Percentiles rank a stretch among this genome's conserved stretches.
Conservation (phyloP, 2,113 vertebrate genomes). For the Monarcha castaneiventris region DNA sequence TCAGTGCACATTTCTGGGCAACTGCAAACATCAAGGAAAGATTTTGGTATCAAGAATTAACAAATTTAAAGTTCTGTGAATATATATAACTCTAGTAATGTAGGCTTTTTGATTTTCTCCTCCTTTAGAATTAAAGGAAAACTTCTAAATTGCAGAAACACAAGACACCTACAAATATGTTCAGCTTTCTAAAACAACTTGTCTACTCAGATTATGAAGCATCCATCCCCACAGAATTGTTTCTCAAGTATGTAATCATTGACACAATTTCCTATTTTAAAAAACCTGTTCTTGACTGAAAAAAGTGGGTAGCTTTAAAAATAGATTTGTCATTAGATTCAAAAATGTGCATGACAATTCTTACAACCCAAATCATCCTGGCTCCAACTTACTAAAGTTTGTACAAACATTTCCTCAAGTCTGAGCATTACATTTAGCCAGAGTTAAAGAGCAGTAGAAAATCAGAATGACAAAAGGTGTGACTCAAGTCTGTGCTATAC, state of each 20-base stretch:
- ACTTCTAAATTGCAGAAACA: background rate
- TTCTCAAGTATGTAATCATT: background rate
- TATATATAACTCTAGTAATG: background rate
- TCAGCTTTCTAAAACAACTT: background rate
- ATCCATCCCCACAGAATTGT: background rate
- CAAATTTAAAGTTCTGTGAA: background rate
- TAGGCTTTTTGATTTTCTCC: background rate
- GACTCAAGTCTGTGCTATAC: background rate
- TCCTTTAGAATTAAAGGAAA: background rate
- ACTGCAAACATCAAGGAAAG: background rate
- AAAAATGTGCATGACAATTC: background rate
- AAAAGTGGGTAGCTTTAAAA: background rate
- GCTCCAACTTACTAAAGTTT: background rate
- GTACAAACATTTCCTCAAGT: background rate
- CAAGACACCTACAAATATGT: background rate
- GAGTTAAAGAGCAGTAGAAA: background rate
- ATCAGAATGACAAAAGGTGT: background rate
- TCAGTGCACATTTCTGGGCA: background rate
- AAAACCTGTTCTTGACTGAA: background rate
- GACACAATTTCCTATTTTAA: background rate
- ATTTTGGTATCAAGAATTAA: background rate
- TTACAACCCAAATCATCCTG: background rate
- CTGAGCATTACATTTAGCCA: background rate
- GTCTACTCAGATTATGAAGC: background rate
- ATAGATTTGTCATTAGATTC: background rate